Conservation (phyloP, 1,140 invertebrate genomes). For the Drosophila quadrilineata region DNA sequence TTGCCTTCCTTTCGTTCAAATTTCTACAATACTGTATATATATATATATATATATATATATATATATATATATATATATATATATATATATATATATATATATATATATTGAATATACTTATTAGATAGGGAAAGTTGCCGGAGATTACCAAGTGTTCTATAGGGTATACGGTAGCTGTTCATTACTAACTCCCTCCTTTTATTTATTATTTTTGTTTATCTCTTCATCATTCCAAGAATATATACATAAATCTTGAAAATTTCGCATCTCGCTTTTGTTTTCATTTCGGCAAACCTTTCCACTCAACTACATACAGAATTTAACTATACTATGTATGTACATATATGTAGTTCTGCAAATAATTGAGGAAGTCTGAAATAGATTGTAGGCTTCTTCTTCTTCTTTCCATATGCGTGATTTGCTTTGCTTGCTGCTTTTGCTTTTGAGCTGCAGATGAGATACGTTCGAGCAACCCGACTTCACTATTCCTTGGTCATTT, state of each 20-base stretch:
- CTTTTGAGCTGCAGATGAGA: slow-evolving; percentile 15
- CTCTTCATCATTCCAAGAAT: slow-evolving; percentile 14
- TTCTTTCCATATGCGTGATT: background rate
- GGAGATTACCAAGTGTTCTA: no score
- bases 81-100: slow-evolving; percentile 19
- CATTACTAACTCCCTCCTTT: no score
- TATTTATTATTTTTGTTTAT: no score
- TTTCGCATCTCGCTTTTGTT: slow-evolving; percentile 15
- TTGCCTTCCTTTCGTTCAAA: slow-evolving; percentile 71
- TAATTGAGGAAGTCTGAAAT: background rate
- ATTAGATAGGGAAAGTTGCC: no score
- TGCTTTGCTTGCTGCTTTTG: slow-evolving; percentile 18
- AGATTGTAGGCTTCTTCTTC: background rate
- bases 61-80: slow-evolving; percentile 18
- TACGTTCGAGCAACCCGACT: background rate
- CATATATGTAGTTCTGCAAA: no score
- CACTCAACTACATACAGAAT: no score
- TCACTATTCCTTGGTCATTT: no score
- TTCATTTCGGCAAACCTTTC: slow-evolving; percentile 19
- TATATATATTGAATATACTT: no score
- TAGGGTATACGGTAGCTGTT: background rate
- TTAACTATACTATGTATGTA: no score
- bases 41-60: slow-evolving; percentile 16
- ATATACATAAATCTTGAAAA: background rate
- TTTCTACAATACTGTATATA: no score